Evolutionary conservation across 2,113 vertebrate genomes (phyloP), one percentile per base, ranked within the genome.

Genomic region (Oreocharis arfaki): DNA sequence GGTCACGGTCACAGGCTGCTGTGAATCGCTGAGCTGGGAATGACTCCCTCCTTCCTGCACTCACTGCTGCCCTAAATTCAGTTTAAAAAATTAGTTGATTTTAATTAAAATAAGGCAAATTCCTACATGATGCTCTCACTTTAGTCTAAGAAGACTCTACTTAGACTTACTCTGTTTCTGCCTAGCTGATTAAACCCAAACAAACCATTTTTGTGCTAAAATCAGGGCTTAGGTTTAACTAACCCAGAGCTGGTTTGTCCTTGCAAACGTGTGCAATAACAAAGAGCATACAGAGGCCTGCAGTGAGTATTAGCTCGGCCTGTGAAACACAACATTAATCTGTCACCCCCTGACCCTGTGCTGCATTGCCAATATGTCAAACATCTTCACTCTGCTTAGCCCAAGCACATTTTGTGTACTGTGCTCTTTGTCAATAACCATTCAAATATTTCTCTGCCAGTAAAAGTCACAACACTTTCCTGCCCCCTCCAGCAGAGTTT

Each of bases 361-460:
- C 94, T 92, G 42, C 93, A 96, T 78, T 96, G 96, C 95, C 97
- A 97, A 97, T 97, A 96, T 18, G 87, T 95, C 95, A 95, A 90
- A 96, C 90, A 93, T 91, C 90, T 89, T 92, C 83, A 68, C 90
- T 93, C 77, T 94, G 92, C 96, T 84, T 93, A 94, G 92, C 92
- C 70, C 94, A 92, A 90, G 93, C 71, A 93, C 82, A 93, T 95
- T 96, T 79, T 30, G n/a, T 37, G 83, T 76, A 57, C 90, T n/a
- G 65, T 84, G 76, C 55, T 96, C 90, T 95, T 93, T 93, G 96
- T 96, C 96, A 96, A 96, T 95, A 95, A 92, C 65, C 2, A 3
- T 92, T 93, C 90, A 91, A 89, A 92, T 65, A 75, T 55, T 91
- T 90, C 83, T 84, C 73, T 79, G 84, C 68, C 64, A 65, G 90